These are phyloP conservation scores for Pseudonaja textilis DNA, from an alignment of 2,113 vertebrate species.

Conservation along the genomic window DNA sequence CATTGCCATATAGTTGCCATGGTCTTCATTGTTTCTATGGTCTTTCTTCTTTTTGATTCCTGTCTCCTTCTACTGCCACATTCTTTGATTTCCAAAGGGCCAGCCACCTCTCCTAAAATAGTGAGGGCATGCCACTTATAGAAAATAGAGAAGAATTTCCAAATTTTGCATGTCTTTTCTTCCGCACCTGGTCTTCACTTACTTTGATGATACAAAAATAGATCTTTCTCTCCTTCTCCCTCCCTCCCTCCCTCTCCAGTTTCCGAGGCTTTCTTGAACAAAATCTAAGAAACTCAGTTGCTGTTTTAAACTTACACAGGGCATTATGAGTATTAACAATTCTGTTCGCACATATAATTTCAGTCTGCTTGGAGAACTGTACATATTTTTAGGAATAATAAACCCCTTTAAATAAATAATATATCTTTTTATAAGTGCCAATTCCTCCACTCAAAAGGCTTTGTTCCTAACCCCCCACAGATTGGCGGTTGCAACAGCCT, in stretches of 20 bases:
- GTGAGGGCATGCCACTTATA: background rate
- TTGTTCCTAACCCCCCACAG: slow-evolving; percentile 29
- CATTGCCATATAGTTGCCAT: background rate
- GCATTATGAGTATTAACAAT: background rate
- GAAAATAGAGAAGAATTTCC: background rate
- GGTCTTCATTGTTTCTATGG: background rate
- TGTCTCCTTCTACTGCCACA: background rate
- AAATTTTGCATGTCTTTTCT: background rate
- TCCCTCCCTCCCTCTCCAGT: background rate
- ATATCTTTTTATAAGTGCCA: slow-evolving; percentile 21
- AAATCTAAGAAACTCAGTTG: background rate
- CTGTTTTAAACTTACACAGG: background rate
- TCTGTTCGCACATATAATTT: background rate
- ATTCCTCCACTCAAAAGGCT: slow-evolving; percentile 40
- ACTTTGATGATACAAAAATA: background rate
- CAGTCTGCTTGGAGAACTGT: background rate
- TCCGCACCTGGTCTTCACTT: background rate
- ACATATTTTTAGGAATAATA: slow-evolving; percentile 2
- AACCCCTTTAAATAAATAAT: background rate
- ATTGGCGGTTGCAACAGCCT: slow-evolving; percentile 40
- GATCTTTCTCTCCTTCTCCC: background rate
- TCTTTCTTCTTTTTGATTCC: background rate
- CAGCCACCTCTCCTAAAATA: background rate
- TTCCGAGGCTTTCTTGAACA: background rate
- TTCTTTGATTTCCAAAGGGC: background rate